phyloP scores from a whole-genome alignment of 2,113 vertebrate species.

The Microcebus murinus region DNA sequence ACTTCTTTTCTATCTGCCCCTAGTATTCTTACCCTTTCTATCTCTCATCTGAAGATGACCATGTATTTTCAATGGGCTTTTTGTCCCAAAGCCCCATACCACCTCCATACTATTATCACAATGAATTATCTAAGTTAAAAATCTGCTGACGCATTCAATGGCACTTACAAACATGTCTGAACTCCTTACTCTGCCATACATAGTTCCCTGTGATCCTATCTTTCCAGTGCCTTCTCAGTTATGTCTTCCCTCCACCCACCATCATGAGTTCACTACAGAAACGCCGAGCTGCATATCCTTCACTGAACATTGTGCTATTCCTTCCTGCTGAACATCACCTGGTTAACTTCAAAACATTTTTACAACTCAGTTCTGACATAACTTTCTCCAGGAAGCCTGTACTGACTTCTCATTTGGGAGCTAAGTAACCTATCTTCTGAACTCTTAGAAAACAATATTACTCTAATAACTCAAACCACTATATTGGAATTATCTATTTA shows the following conservation, averaged over 20 bases:
- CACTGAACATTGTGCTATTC: too few relatives aligned
- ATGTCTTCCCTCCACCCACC: too few relatives aligned
- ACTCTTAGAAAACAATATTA: neutral
- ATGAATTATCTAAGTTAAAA: constrained; percentile 12
- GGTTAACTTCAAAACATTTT: neutral
- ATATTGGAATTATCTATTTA: neutral
- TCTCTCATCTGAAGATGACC: neutral
- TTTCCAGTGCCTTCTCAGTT: neutral
- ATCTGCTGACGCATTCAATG: neutral
- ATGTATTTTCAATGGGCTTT: neutral
- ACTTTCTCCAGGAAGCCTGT: neutral
- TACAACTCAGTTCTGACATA: neutral
- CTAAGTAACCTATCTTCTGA: neutral
- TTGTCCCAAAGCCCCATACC: neutral
- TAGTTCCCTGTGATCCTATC: neutral
- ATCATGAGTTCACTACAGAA: neutral
- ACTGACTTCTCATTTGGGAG: neutral
- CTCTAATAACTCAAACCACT: neutral
- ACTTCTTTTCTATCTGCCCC: neutral
- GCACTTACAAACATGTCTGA: neutral
- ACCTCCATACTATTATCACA: neutral
- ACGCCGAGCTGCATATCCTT: neutral
- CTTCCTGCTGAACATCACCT: neutral
- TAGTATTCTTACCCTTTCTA: neutral
- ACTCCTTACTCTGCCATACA: neutral